Evolutionary conservation across 2,113 vertebrate genomes (phyloP), one percentile per base, ranked within the genome.

Genomic region (Heterocephalus glaber): DNA sequence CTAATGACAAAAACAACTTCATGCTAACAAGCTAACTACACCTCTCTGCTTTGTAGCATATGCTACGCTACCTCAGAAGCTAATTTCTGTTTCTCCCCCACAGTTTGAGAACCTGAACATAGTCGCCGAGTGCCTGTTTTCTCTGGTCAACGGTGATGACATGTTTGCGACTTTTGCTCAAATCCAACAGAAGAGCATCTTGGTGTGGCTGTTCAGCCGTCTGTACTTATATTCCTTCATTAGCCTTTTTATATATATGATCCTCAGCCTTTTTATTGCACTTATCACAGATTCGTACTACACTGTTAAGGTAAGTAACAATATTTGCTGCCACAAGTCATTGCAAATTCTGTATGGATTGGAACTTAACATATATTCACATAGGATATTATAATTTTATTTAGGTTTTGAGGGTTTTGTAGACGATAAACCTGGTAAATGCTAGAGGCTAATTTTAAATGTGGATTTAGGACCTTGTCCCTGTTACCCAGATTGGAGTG

Each of bases 151-250:
- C 0, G 99, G 99, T 0, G 99, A 99, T n/a, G 99, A 99, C 97
- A 99, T 99, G 99, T 99, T 99, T 97, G 98, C 99, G n/a, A 99
- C 99, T 0, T 99, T 99, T 82, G 99, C 99, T 33, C 98, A 99
- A 96, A 99, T 99, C 95, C 99, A 99, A 96, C 98, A 99, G 98
- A 99, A 99, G 96, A 99, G 99, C 97, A 97, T 49, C 0, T 83
- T 99, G 97, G 99, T 99, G 97, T 99, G 99, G 99, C 77, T 99
- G 66, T 99, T 99, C 98, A 99, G 99, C 92, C 98, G 99, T 1
- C 96, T 99, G 0, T 99, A 99, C 95, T 98, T 99, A 44, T 99
- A 99, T 97, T 99, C 99, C 97, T 99, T 99, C 98, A 99, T 99
- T 96, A 99, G 99, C 9, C 98, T 99, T 58, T 99, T 99, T 89